Base-by-base conservation (phyloP, 2,888 invertebrate species). In the Colostygia pectinataria region DNA sequence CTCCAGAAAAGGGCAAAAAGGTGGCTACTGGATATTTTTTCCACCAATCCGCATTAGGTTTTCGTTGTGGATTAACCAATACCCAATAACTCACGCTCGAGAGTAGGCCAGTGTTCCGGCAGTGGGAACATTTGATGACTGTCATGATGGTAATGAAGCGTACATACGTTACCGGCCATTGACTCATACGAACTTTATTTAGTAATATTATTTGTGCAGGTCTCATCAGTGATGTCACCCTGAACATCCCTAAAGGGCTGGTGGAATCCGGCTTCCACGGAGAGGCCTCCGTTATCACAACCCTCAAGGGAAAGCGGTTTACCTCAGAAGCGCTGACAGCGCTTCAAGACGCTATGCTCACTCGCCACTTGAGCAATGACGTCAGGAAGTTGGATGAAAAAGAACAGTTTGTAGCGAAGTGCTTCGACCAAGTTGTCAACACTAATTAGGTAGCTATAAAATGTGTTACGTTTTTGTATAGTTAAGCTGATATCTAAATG, bases 271-370 rank as follows among this genome's bases (percentile, higher is more conserved):
- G 93, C 7, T 92, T 93, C 68, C 90, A 91, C 55, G 92, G 93
- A 4, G 92, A 94, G 65, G 93, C 93, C 0, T 92, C 93, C 20
- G 92, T 93, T 2, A 91, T 94, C 37, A 93, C 93, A 2, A 92
- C 91, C 56, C 83, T 94, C 5, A 92, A 92, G 67, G 94, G 94
- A 9, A 92, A 92, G 55, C 90, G 91, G 66, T 95, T 94, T 74
- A 92, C 92, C 0, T 92, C 93, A 10, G 92, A 93, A 71, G 91
- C 93, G 5, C 83, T 93, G 6, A 87, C 84, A 31, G 92, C 91
- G 8, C 86, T 94, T 13, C 92, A 94, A 60, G 83, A 90, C 27
- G 91, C 90, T 1, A 83, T 91, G 85, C 68, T 90, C 42, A 87
- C 83, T 0, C 77, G 84, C 31, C 89, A 82, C 57, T 50, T 64